These are phyloP conservation scores for Drosophila mojavensis DNA, from an alignment of 1,140 invertebrate species.

Conservation along the genomic window DNA sequence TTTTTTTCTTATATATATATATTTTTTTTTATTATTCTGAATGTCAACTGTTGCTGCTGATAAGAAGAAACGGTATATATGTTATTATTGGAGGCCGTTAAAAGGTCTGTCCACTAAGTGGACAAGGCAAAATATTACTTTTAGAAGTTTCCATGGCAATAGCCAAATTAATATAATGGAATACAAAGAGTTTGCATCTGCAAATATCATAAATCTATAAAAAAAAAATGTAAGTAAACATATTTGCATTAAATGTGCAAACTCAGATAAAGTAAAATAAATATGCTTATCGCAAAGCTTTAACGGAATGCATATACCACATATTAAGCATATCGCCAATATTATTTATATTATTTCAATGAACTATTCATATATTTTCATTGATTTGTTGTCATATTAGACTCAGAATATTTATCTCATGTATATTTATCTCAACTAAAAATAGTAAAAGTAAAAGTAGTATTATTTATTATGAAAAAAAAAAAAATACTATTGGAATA, in stretches of 20 bases:
- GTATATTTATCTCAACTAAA: too few relatives aligned
- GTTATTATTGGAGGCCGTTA: conserved; percentile 49
- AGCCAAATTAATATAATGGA: conserved; percentile 5
- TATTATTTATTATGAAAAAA: too few relatives aligned
- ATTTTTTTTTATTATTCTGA: conserved; percentile 41
- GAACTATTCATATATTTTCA: too few relatives aligned
- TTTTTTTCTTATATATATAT: too few relatives aligned
- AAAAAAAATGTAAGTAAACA: background rate
- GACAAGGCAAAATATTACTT: conserved; percentile 27
- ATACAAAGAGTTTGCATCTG: background rate
- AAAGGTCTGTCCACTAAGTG: conserved; percentile 14
- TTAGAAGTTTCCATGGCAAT: conserved; percentile 11
- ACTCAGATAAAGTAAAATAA: background rate
- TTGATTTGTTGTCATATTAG: background rate
- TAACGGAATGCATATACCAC: background rate
- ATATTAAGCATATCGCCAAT: too few relatives aligned
- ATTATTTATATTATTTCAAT: background rate
- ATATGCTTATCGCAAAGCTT: background rate
- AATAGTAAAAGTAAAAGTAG: too few relatives aligned
- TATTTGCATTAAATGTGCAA: background rate
- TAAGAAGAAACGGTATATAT: conserved; percentile 53
- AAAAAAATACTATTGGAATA: too few relatives aligned
- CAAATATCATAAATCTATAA: background rate
- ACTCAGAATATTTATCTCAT: too few relatives aligned
- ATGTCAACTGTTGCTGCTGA: conserved; percentile 67